Conservation (phyloP, 2,888 invertebrate species). For the Archips xylosteana region DNA sequence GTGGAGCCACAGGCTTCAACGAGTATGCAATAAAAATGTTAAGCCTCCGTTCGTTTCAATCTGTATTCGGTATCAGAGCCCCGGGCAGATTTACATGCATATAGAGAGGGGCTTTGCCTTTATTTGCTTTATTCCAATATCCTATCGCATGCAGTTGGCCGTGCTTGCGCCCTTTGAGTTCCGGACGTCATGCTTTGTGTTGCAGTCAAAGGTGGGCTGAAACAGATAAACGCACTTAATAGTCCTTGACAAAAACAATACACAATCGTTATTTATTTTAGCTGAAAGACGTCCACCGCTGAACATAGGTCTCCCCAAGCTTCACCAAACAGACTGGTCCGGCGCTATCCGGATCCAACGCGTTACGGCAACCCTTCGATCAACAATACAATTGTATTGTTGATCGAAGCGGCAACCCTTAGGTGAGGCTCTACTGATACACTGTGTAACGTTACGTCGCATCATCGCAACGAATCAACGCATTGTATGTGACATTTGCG, state of each 20-base stretch:
- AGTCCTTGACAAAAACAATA: neutral
- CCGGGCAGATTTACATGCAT: conserved; percentile 77
- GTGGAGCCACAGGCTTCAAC: conserved; percentile 34
- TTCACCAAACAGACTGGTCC: too few relatives aligned
- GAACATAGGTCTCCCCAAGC: too few relatives aligned
- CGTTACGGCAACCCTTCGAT: too few relatives aligned
- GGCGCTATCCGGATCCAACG: too few relatives aligned
- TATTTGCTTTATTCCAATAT: conserved; percentile 51
- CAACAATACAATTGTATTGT: too few relatives aligned
- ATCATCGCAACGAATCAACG: too few relatives aligned
- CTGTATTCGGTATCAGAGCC: conserved; percentile 69
- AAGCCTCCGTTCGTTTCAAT: conserved; percentile 72
- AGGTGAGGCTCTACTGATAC: too few relatives aligned
- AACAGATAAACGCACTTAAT: neutral
- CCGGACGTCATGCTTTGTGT: conserved; percentile 42
- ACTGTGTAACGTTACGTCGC: too few relatives aligned
- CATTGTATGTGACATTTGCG: too few relatives aligned
- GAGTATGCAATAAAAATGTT: conserved; percentile 75
- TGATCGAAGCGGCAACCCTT: too few relatives aligned
- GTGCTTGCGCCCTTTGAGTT: conserved; percentile 45
- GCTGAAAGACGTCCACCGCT: too few relatives aligned
- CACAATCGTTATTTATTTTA: too few relatives aligned
- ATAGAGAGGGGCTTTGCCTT: conserved; percentile 59
- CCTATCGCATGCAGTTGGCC: conserved; percentile 39
- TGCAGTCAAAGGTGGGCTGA: conserved; percentile 3